Evolutionary conservation across 92 coral and sea anemone genomes (phyloP).

Genomic region (Actinernus sp.): DNA sequence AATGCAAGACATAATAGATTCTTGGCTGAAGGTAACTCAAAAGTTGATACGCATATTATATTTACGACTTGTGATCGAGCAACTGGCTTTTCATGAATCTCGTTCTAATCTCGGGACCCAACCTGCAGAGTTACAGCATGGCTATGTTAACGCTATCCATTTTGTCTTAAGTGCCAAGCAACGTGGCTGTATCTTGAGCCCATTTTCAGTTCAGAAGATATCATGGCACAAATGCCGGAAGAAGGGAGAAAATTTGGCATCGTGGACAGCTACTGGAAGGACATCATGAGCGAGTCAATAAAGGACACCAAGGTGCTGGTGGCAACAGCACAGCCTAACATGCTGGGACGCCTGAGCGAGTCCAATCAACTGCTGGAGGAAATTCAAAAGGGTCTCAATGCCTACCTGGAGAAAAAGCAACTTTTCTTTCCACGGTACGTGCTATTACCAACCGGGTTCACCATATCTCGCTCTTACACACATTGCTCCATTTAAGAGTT

Average conservation of each 20-base stretch:
- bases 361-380: slow-evolving; percentile 96
- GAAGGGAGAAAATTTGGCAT: slow-evolving; percentile 99
- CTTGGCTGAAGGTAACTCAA: slow-evolving; percentile 95
- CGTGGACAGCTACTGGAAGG: slow-evolving; percentile 99
- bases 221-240: slow-evolving; percentile 99
- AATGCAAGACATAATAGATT: slow-evolving; percentile 98
- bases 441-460: too few relatives aligned
- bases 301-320: slow-evolving; percentile 93
- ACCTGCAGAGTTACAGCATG: too few relatives aligned
- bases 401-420: slow-evolving; percentile 97
- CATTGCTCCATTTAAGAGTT: too few relatives aligned
- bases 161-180: slow-evolving; percentile 81
- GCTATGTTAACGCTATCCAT: too few relatives aligned
- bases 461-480: too few relatives aligned
- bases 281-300: slow-evolving; percentile 96
- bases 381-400: slow-evolving; percentile 98
- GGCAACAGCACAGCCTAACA: slow-evolving; percentile 96
- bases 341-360: slow-evolving; percentile 94
- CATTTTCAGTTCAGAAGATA: slow-evolving; percentile 97
- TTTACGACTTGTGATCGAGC: too few relatives aligned
- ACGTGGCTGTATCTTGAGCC: slow-evolving; percentile 98
- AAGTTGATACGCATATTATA: too few relatives aligned
- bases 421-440: slow-evolving; percentile 99
- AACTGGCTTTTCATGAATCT: too few relatives aligned
- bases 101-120: too few relatives aligned